These are phyloP conservation scores for Gila robusta DNA, from an alignment of 2,797 vertebrate species.

Conservation along the genomic window DNA sequence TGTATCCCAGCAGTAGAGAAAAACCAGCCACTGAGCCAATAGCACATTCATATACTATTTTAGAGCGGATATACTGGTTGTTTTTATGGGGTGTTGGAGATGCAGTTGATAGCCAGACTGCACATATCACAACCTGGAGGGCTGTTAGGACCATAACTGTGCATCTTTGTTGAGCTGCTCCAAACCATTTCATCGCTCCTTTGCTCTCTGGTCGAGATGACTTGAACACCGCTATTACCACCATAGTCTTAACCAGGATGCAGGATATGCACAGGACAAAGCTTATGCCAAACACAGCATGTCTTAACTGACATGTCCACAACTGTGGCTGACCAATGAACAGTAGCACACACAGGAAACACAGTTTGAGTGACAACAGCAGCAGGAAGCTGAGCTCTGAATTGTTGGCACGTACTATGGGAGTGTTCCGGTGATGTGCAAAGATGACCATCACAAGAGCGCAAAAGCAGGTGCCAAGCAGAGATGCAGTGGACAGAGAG, in stretches of 20 bases:
- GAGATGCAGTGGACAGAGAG: conserved; percentile 46
- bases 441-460: conserved; percentile 42
- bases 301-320: conserved; percentile 4
- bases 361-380: conserved; percentile 39
- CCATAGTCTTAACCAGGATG: conserved; percentile 72
- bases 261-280: conserved; percentile 55
- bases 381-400: conserved; percentile 62
- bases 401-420: conserved; percentile 56
- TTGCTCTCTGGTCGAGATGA: conserved; percentile 57
- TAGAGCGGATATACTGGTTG: conserved; percentile 57
- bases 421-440: conserved; percentile 34
- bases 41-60: conserved; percentile 72
- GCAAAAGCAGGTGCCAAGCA: conserved; percentile 51
- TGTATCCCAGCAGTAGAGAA: conserved; percentile 60
- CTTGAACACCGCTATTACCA: conserved; percentile 73
- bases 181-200: conserved; percentile 23
- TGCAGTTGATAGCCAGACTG: conserved; percentile 3
- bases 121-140: conserved; percentile 9
- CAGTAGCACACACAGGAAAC: conserved; percentile 58
- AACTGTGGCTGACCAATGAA: conserved; percentile 32
- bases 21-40: conserved; percentile 64
- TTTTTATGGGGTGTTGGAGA: conserved; percentile 16
- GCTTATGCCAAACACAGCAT: conserved; percentile 17
- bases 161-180: conserved; percentile 10
- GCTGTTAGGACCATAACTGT: neutral